Evolutionary conservation across 2,888 invertebrate species (phyloP).

Genomic region (Corbicula japonica): DNA sequence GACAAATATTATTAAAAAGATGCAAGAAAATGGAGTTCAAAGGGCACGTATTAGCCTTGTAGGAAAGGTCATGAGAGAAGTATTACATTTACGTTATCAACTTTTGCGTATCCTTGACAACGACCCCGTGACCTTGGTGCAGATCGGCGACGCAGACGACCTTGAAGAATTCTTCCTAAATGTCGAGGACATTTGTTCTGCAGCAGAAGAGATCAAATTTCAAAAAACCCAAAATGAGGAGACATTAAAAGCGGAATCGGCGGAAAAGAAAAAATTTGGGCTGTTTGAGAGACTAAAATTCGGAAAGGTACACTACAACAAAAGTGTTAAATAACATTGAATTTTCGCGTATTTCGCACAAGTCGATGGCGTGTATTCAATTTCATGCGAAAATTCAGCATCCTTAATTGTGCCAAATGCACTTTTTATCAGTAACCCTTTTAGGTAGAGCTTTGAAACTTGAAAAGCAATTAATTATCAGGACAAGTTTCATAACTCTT

Average conservation of each 20-base stretch:
- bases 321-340: neutral
- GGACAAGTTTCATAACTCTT: too few species aligned
- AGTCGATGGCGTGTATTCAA: neutral
- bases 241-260: neutral
- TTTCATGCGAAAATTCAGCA: neutral
- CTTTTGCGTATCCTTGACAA: slow-evolving; percentile 6
- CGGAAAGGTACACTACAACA: slow-evolving; percentile 1
- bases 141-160: slow-evolving; percentile 7
- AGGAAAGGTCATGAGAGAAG: slow-evolving; percentile 8
- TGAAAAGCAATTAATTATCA: too few species aligned
- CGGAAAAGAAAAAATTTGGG: neutral
- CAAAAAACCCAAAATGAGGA: neutral
- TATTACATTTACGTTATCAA: neutral
- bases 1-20: neutral
- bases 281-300: neutral
- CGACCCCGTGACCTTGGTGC: neutral
- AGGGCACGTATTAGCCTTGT: slow-evolving; percentile 6
- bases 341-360: neutral
- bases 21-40: slow-evolving; percentile 16
- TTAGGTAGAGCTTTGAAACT: too few species aligned
- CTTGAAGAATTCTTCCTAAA: slow-evolving; percentile 1
- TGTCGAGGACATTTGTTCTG: slow-evolving; percentile 16
- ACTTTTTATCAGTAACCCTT: too few species aligned
- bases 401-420: neutral
- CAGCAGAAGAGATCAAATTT: slow-evolving; percentile 2